These are phyloP conservation scores for Rhodophaea formosa DNA, from an alignment of 2,888 invertebrate genomes.

Conservation along the genomic window DNA sequence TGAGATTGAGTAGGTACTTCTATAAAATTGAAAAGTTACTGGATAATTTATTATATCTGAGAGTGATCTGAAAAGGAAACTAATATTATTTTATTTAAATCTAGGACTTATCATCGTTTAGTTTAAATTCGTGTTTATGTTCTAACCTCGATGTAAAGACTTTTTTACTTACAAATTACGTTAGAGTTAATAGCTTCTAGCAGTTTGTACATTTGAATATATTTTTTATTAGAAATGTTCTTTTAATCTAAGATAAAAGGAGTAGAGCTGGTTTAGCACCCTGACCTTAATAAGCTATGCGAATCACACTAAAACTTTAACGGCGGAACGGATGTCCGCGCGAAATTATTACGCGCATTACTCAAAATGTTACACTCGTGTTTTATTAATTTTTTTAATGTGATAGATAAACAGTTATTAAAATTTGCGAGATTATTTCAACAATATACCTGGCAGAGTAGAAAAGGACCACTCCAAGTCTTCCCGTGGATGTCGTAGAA, in stretches of 20 bases:
- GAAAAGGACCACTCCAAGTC: too few relatives aligned
- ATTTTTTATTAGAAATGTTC: constrained; percentile 4
- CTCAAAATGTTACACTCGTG: not conserved
- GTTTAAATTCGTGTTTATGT: too few relatives aligned
- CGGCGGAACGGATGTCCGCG: constrained; percentile 11
- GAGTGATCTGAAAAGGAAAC: too few relatives aligned
- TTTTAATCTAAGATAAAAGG: constrained; percentile 4
- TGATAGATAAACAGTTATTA: not conserved
- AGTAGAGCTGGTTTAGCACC: not conserved
- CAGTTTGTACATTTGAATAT: not conserved
- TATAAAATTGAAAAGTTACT: too few relatives aligned
- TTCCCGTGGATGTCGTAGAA: too few relatives aligned
- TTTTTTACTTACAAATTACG: too few relatives aligned
- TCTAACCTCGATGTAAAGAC: not conserved
- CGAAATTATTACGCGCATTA: constrained; percentile 15
- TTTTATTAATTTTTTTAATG: not conserved
- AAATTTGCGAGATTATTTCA: not conserved
- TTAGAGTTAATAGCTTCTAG: too few relatives aligned
- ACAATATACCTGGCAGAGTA: too few relatives aligned
- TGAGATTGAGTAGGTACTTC: too few relatives aligned
- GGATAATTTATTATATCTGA: too few relatives aligned
- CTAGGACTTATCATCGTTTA: too few relatives aligned
- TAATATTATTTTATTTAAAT: too few relatives aligned
- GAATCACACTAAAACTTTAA: constrained; percentile 13
- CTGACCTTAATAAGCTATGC: constrained; percentile 15